Evolutionary conservation across 2,113 vertebrate species (phyloP), one percentile per base, ranked within the genome.

Genomic region (Cichladusa arquata): DNA sequence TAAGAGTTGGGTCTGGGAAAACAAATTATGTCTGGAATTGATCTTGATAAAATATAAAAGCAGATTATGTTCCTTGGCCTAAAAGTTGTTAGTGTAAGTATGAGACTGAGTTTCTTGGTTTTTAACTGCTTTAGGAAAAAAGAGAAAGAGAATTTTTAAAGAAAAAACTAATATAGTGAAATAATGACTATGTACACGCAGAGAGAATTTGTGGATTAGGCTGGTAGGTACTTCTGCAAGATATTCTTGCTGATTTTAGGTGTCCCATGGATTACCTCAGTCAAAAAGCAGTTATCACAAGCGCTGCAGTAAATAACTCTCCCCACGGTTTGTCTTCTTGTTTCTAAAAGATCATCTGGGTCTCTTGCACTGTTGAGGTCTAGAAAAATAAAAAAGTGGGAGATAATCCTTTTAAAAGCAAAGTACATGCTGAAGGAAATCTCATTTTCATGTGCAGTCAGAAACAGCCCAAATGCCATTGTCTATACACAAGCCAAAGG

Each of bases 1-100:
- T 77, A 92, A 91, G 72, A 58, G 25, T 34, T 79, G 42, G 33
- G 86, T 84, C 91, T 93, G 72, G 69, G 69, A 91, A 91, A 92
- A 94, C 36, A 74, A 94, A 81, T 81, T 61, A 84, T 51, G 73
- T 84, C 77, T 96, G 92, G 84, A 91, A 96, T 95, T 87, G 81
- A 84, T 95, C 87, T 84, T 92, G 93, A 95, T 96, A 92, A 96
- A 95, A 92, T 70, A 64, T 42, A 91, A 92, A 54, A 82, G 47
- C 69, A 87, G 69, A 89, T 92, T 92, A 66, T 58, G 48, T 91
- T 96, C 47, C 69, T 73, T 91, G 84, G 69, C 61, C 81, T 88
- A 87, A 71, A 95, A 89, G 36, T 47, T 91, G 73, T 94, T 92
- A 66, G 60, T 15, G 1, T 79, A 69, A 93, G 16, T 42, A 92